These are phyloP conservation scores for Ginglymostoma cirratum DNA, from an alignment of 2,113 vertebrate genomes.

Conservation along the genomic window DNA sequence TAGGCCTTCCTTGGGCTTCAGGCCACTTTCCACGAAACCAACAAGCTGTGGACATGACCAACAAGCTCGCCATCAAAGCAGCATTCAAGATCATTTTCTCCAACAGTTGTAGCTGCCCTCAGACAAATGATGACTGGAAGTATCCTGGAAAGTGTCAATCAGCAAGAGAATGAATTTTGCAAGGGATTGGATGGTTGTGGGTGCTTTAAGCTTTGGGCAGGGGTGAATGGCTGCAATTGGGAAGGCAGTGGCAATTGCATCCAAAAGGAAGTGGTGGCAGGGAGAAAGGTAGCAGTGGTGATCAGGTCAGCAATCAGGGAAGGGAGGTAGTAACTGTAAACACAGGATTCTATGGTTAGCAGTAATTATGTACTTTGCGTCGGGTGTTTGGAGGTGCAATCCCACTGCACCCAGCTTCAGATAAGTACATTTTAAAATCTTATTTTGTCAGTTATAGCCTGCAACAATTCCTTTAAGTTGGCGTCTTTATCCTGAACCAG, in stretches of 20 bases:
- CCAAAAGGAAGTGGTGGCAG: not conserved
- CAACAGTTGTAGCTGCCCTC: not conserved
- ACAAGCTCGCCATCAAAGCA: not conserved
- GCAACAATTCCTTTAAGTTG: not conserved
- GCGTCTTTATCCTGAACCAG: not conserved
- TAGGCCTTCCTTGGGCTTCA: not conserved
- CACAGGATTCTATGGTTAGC: not conserved
- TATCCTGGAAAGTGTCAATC: not conserved
- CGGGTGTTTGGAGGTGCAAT: not conserved
- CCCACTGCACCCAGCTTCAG: not conserved
- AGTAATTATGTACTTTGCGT: not conserved
- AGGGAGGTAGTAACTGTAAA: not conserved
- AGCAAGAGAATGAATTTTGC: not conserved
- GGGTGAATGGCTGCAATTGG: not conserved
- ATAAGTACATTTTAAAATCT: not conserved
- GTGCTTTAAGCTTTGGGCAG: too few species aligned
- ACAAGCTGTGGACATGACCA: not conserved
- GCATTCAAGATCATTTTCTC: not conserved
- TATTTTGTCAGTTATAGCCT: too few species aligned
- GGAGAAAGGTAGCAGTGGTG: not conserved
- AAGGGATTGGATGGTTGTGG: not conserved
- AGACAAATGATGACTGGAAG: not conserved
- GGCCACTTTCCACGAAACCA: not conserved
- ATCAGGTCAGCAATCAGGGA: not conserved
- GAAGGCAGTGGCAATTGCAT: not conserved